Base-by-base conservation (phyloP, 2,888 invertebrate genomes). In the Sarcophaga variegata region DNA sequence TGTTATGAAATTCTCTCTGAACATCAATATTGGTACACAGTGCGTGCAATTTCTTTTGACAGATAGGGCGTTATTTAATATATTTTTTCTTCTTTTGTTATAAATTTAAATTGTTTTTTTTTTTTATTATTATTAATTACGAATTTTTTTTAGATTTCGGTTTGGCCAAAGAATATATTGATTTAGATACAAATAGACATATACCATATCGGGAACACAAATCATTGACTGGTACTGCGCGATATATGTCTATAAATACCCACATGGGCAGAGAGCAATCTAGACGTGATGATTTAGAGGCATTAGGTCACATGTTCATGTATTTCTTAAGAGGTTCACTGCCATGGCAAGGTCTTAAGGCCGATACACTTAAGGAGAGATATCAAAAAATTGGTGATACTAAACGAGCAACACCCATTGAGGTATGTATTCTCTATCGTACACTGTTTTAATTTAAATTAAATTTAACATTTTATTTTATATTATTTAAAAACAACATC, bases 191-290 rank as follows among this genome's bases (percentile, higher is more conserved):
- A 94, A 98, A 98, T 95, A 98, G 99, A 95, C 99, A 99, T 95
- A 99, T 99, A 95, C 99, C 99, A 92, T 99, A 99, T 95, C 97
- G 99, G 96, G 99, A 99, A 96, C 99, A 99, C 96, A 99, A 99
- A 95, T 99, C 99, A 93, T 96, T 99, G 93, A 99, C 99, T 89
- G 99, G 99, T 92, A 99, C 99, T 90, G 99, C 99, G 91, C 96
- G 99, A 95, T 99, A 99, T 95, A 99, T 99, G 99, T 99, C 99
- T 94, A 99, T 99, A 94, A 99, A 99, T 94, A 99, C 99, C 94
- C 99, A 99, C 95, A 96, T 99, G 95, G 99, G 99, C 93, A 98
- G 99, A 97, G 99, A 99, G 95, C 99, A 99, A 96, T 99, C 99
- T 93, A 96, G 99, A 94, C 96, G 99, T 94, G 99, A 99, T 95